A percentile compares a stretch with the other conserved stretches of the same genome.
phyloP scores from a whole-genome alignment of 2,888 invertebrate genomes.

The Drosophila merina region DNA sequence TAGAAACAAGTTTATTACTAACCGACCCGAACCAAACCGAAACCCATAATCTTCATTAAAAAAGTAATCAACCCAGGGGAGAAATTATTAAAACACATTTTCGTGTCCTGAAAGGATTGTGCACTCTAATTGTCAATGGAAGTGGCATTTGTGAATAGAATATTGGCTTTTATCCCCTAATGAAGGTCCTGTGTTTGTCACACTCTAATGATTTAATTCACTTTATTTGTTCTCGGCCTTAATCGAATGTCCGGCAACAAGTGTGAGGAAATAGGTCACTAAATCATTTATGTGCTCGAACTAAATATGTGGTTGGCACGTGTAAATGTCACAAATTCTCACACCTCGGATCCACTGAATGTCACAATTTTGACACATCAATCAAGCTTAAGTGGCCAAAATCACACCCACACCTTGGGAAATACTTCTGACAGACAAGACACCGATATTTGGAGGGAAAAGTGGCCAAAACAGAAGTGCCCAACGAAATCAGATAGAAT shows the following conservation, averaged over 20 bases:
- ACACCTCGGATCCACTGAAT: constrained; percentile 22
- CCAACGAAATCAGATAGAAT: constrained; percentile 51
- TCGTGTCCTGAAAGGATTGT: constrained; percentile 20
- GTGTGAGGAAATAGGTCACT: constrained; percentile 10
- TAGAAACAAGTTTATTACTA: constrained; percentile 1
- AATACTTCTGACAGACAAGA: neutral
- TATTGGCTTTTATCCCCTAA: constrained; percentile 25
- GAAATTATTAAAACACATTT: constrained; percentile 15
- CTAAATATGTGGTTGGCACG: constrained; percentile 30
- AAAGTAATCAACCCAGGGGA: constrained; percentile 7
- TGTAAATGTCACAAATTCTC: constrained; percentile 36
- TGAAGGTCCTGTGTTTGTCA: constrained; percentile 25
- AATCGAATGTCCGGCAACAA: constrained; percentile 19
- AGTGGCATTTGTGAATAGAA: constrained; percentile 6
- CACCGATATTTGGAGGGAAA: constrained; percentile 4
- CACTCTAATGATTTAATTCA: constrained; percentile 41
- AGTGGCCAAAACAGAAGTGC: constrained; percentile 23
- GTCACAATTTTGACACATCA: constrained; percentile 51
- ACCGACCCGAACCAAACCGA: neutral
- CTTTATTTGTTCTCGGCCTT: constrained; percentile 19
- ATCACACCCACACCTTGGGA: constrained; percentile 12
- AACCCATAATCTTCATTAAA: constrained; percentile 14
- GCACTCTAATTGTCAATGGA: constrained; percentile 21
- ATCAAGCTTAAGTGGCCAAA: constrained; percentile 55
- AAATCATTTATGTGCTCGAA: constrained; percentile 31